Conservation (phyloP, 2,888 invertebrate genomes). For the Esperia sulphurella region DNA sequence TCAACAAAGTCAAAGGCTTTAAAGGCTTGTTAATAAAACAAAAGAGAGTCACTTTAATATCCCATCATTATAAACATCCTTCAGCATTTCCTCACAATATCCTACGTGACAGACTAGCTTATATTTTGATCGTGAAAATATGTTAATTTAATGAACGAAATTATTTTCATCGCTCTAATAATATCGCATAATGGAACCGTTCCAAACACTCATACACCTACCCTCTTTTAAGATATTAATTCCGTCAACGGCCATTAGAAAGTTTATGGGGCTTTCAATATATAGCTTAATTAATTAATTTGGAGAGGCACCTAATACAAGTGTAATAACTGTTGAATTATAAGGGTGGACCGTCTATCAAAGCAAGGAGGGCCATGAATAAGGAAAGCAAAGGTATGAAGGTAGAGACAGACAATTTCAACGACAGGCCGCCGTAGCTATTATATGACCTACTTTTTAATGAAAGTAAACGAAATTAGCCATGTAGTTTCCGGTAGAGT, state of each 20-base stretch:
- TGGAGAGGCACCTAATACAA: conserved; percentile 25
- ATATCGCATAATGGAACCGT: conserved; percentile 35
- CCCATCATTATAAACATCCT: neutral
- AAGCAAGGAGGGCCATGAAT: neutral
- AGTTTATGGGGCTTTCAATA: conserved; percentile 45
- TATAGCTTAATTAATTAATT: conserved; percentile 43
- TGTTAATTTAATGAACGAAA: conserved; percentile 31
- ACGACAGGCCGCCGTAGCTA: too few relatives aligned
- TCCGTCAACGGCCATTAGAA: conserved; percentile 40
- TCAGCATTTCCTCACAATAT: neutral
- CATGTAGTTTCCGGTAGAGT: too few relatives aligned
- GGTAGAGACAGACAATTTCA: too few relatives aligned
- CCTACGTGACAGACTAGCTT: neutral
- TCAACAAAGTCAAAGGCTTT: too few relatives aligned
- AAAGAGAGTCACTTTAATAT: neutral
- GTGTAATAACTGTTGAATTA: conserved; percentile 13
- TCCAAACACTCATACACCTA: conserved; percentile 26
- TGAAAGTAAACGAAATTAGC: too few relatives aligned
- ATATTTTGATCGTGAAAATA: conserved; percentile 26
- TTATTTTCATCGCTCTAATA: conserved; percentile 38
- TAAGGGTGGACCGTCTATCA: neutral
- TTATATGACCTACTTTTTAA: too few relatives aligned
- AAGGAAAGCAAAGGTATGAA: neutral
- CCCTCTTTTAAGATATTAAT: conserved; percentile 37
- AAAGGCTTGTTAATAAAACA: too few relatives aligned